phyloP scores from a whole-genome alignment of 2,113 vertebrate genomes.

The Odobenus rosmarus region DNA sequence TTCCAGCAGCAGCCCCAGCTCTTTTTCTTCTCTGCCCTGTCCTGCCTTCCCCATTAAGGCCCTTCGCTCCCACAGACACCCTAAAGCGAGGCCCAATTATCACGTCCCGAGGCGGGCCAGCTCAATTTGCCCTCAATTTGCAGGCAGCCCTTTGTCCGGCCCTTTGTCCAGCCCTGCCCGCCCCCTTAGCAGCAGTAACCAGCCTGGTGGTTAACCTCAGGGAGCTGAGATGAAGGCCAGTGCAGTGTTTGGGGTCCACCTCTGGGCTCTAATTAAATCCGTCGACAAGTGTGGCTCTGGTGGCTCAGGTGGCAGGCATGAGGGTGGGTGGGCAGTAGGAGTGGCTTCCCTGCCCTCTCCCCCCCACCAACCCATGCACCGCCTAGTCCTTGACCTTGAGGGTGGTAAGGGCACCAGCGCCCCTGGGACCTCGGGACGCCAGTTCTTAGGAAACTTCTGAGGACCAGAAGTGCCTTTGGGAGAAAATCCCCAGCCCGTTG shows the following conservation, averaged over 20 bases:
- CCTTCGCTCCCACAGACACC: accelerated
- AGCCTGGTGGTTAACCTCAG: neutral
- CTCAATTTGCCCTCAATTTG: neutral
- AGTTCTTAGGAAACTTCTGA: neutral
- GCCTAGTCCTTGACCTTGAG: neutral
- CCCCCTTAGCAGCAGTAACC: neutral
- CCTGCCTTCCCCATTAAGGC: neutral
- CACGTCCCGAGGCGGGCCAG: accelerated
- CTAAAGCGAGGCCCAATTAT: neutral
- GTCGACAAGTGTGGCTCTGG: accelerated
- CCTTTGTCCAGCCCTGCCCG: neutral
- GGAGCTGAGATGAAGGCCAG: accelerated
- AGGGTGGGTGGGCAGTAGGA: accelerated
- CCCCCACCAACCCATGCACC: accelerated
- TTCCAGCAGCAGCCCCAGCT: accelerated
- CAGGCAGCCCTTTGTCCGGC: neutral
- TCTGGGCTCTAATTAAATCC: neutral
- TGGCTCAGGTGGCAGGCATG: neutral
- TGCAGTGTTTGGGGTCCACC: accelerated
- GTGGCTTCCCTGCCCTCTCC: accelerated
- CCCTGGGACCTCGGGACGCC: neutral
- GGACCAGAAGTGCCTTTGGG: neutral
- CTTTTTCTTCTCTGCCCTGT: neutral
- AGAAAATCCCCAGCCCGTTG: accelerated
- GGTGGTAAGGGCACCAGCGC: accelerated